These are phyloP conservation scores for Pristionchus entomophagus DNA, from an alignment of 2,888 invertebrate species.

Conservation along the genomic window DNA sequence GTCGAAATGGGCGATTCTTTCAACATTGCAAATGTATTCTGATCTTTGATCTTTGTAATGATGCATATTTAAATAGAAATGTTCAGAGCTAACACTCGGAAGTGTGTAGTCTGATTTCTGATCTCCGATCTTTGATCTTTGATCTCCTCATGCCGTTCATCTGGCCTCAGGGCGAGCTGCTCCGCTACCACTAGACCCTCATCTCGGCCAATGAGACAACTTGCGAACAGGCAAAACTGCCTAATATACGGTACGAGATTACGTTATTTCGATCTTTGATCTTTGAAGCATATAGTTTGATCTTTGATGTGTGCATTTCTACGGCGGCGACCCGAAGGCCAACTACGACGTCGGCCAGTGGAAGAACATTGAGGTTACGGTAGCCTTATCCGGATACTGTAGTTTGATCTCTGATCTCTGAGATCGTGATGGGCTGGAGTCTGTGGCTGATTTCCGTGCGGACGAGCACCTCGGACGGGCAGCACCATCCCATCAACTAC, in stretches of 20 bases:
- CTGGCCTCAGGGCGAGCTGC: constrained; percentile 29
- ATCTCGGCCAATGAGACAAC: constrained; percentile 68
- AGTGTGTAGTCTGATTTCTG: no score
- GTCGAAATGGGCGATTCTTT: no score
- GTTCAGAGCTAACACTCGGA: no score
- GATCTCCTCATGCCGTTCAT: constrained; percentile 48
- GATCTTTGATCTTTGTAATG: no score
- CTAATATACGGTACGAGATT: constrained; percentile 25
- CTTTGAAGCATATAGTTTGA: no score
- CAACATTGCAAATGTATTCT: no score
- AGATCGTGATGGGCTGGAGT: constrained; percentile 29
- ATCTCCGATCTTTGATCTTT: no score
- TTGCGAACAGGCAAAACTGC: constrained; percentile 67
- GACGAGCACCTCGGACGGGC: constrained; percentile 3
- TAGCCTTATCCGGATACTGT: neutral
- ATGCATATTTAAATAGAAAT: no score
- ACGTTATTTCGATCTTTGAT: neutral
- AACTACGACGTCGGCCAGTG: constrained; percentile 36
- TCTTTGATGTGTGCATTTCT: neutral
- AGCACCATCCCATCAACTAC: constrained; percentile 40
- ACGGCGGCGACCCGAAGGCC: constrained; percentile 2
- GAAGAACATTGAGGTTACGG: constrained; percentile 43
- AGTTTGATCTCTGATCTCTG: neutral
- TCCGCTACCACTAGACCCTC: constrained; percentile 50
- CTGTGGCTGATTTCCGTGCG: constrained; percentile 14